Conservation (phyloP, 2,888 invertebrate genomes). For the Pachliopta kotzebuea region DNA sequence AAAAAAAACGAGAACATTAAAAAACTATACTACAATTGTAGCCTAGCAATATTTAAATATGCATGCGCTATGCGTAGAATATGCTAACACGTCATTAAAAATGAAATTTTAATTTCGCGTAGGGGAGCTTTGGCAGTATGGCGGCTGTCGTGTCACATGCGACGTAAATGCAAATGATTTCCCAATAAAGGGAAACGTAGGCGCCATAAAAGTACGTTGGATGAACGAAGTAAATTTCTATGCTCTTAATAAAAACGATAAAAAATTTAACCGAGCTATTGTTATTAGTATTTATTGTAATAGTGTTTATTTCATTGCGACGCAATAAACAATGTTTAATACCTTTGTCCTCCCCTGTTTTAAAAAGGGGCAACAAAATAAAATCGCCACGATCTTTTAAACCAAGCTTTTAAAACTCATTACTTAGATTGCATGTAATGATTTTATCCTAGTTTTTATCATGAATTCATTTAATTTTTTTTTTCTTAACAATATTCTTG, state of each 20-base stretch:
- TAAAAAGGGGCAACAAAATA: not conserved
- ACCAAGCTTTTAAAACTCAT: not conserved
- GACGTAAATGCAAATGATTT: constrained; percentile 53
- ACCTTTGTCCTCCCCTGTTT: not conserved
- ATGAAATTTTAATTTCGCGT: constrained; percentile 69
- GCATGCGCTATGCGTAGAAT: constrained; percentile 39
- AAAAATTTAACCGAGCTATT: not conserved
- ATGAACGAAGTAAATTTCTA: constrained; percentile 23
- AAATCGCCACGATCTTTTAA: not conserved
- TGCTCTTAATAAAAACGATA: constrained; percentile 16
- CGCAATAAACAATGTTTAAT: constrained; percentile 4
- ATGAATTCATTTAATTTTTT: no score
- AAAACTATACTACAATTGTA: constrained; percentile 35
- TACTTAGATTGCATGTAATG: constrained; percentile 1
- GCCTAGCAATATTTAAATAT: constrained; percentile 32
- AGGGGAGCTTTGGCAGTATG: constrained; percentile 37
- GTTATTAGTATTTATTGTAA: constrained; percentile 1
- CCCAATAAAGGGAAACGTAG: constrained; percentile 29
- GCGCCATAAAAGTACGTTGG: constrained; percentile 24
- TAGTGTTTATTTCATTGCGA: constrained; percentile 1
- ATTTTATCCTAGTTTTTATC: not conserved
- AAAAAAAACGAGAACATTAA: constrained; percentile 24
- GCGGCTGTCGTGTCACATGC: constrained; percentile 43
- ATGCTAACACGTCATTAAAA: constrained; percentile 69
- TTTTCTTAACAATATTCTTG: no score